Evolutionary conservation across 2,113 vertebrate species (phyloP), one percentile per base, ranked within the genome.

Genomic region (Cyrtonyx montezumae): DNA sequence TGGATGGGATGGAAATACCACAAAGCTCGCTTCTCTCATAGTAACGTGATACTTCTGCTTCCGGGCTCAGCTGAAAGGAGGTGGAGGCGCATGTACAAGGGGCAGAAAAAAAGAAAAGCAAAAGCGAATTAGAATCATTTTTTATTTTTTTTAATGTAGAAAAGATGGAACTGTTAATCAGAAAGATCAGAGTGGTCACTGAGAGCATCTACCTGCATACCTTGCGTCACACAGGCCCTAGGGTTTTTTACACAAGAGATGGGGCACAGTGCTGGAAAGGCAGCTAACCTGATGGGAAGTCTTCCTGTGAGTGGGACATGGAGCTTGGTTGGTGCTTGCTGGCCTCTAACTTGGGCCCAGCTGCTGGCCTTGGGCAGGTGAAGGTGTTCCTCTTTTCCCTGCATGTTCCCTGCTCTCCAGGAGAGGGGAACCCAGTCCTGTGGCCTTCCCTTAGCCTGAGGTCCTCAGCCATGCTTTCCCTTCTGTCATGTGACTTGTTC

Each of bases 31-130:
- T 91, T 91, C 87, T 92, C 71, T 94, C 87, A 83, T 4, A 63
- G 93, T 88, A 92, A 94, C 0, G 14, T 94, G 87, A 95, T 91
- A 88, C 94, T 95, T 95, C 93, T 96, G 84, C 89, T 93, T 95
- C 95, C 71, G 34, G 93, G 87, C 94, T 59, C 58, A 15, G 91
- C 22, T 36, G 78, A 90, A 46, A 0, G 68, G 91, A 93, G 75
- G 32, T 94, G 68, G 82, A 88, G 87, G 56, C 4, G 56, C 4
- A 0, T 71, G 25, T 46, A 34, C 51, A 63, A 43, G 84, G 79
- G 79, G n/a, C 42, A 56, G 46, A 53, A 61, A 55, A 49, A 87
- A 92, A 92, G 66, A 87, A 94, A 77, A 74, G 42, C 48, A 76
- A 88, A 77, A 70, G 55, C 28, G 59, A 81, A 73, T 48, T 2